Base-by-base conservation (phyloP, 2,113 vertebrate genomes). In the Beaufortia kweichowensis region DNA sequence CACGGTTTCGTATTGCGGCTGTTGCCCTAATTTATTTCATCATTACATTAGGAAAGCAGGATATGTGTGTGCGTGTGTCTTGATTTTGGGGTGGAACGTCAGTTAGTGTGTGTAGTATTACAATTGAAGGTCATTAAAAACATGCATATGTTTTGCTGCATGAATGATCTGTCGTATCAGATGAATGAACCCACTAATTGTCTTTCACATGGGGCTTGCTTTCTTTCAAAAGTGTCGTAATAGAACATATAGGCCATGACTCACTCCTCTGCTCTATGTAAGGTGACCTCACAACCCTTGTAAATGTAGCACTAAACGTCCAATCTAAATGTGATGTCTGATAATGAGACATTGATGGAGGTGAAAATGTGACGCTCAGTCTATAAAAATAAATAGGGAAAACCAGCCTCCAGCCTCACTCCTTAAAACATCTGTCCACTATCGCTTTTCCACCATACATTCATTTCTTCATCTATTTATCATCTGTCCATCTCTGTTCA, bases 301-400 rank as follows among this genome's bases (percentile, higher is more conserved):
- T 73, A 78, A 78, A 75, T 7, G 46, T 53, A 55, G 63, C 8
- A 28, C 53, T 67, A 46, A 56, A 75, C 17, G 46, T 72, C 28
- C 59, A 59, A 21, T 31, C 48, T 72, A 29, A n/a, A 55, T 11
- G 23, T 62, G 59, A 62, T 63, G 24, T 73, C 53, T 62, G 70
- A 70, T 82, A 53, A 82, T 64, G 64, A 75, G 64, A 55, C 64
- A 78, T 29, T 78, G 80, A 81, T 81, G 76, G 60, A 75, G 77
- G 46, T 65, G 60, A 43, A 79, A 72, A 41, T 57, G 50, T 62
- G 65, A 57, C 15, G 35, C 23, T 24, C 56, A 67, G 67, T 78
- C 39, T 75, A 73, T 75, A 63, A 78, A 35, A 64, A 28, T 72
- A 55, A 31, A 65, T 80, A 60, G 63, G 35, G 29, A 41, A 60